Conservation (phyloP, 2,113 vertebrate genomes). For the Corythornis vintsioides region DNA sequence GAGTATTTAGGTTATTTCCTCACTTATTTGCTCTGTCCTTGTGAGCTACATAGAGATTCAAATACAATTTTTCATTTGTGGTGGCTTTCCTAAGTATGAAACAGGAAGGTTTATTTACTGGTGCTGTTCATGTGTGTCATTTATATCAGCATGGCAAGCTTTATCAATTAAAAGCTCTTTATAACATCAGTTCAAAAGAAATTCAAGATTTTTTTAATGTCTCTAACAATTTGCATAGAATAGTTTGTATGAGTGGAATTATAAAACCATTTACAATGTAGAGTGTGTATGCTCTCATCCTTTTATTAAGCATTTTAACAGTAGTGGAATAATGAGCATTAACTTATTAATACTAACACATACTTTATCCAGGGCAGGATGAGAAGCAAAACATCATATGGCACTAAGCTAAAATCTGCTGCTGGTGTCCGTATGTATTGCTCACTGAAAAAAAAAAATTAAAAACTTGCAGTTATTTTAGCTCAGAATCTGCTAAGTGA, state of each 20-base stretch:
- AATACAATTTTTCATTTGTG: not conserved
- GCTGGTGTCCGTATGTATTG: not conserved
- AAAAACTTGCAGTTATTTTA: not conserved
- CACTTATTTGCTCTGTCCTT: not conserved
- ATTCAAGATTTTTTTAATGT: not conserved
- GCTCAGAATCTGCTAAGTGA: not conserved
- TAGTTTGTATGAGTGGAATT: not conserved
- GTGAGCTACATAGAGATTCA: not conserved
- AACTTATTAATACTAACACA: not conserved
- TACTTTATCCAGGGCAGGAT: not conserved
- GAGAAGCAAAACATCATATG: not conserved
- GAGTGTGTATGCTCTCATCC: not conserved
- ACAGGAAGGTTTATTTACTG: not conserved
- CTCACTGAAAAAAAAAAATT: not conserved
- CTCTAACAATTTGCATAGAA: not conserved
- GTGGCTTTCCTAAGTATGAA: not conserved
- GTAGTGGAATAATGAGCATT: not conserved
- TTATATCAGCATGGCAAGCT: not conserved
- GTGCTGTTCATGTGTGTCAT: not conserved
- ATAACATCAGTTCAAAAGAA: not conserved
- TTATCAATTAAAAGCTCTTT: not conserved
- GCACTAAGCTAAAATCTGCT: not conserved
- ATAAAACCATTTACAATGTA: not conserved
- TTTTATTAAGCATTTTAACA: slow-evolving; percentile 10
- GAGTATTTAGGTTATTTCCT: not conserved